Conservation (phyloP, 1,140 invertebrate species). For the Coelopa frigida region DNA sequence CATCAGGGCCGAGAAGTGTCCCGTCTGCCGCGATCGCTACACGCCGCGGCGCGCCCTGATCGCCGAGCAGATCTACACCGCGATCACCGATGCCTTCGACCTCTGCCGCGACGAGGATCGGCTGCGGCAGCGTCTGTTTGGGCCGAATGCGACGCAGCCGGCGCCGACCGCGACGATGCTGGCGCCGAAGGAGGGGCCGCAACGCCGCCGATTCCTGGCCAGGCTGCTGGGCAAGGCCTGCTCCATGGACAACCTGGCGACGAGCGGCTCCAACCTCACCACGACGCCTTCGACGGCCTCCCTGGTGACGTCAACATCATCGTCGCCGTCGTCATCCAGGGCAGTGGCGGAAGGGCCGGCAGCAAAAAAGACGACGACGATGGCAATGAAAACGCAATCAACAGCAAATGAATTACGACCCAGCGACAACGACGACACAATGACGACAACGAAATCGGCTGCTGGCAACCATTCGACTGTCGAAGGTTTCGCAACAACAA, state of each 20-base stretch:
- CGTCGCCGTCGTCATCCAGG: neutral
- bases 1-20: slow-evolving; percentile 52
- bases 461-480: too few relatives aligned
- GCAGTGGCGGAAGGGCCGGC: neutral
- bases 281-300: neutral
- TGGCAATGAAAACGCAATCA: neutral
- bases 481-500: neutral
- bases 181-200: neutral
- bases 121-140: slow-evolving; percentile 33
- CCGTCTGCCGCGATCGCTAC: slow-evolving; percentile 51
- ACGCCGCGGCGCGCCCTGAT: slow-evolving; percentile 28
- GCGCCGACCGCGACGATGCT: slow-evolving; percentile 12
- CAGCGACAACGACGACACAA: too few relatives aligned
- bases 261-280: neutral
- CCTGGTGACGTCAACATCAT: neutral
- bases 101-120: slow-evolving; percentile 31
- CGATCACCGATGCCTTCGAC: slow-evolving; percentile 47
- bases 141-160: slow-evolving; percentile 29
- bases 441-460: too few relatives aligned
- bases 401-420: neutral
- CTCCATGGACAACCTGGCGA: slow-evolving; percentile 38
- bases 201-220: slow-evolving; percentile 31
- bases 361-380: neutral
- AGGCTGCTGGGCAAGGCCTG: slow-evolving; percentile 38
- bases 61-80: slow-evolving; percentile 46